Conservation (phyloP, 1,140 invertebrate species). For the Chironomus tepperi region DNA sequence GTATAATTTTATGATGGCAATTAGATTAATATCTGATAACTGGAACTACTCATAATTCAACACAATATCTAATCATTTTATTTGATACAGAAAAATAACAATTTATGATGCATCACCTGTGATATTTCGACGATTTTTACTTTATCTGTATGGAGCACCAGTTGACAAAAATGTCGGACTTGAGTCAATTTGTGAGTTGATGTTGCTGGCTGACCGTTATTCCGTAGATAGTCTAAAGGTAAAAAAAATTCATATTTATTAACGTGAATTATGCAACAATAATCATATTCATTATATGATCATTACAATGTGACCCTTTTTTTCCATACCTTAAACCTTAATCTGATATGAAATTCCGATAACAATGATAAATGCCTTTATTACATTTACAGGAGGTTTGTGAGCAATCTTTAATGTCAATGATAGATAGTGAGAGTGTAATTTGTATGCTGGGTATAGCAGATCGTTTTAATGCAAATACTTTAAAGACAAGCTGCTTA, state of each 20-base stretch:
- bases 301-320: background rate
- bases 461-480: constrained; percentile 54
- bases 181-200: constrained; percentile 54
- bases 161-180: constrained; percentile 43
- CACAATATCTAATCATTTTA: constrained; percentile 27
- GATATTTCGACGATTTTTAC: constrained; percentile 52
- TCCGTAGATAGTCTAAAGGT: constrained; percentile 38
- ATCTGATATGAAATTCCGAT: background rate
- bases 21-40: too few relatives aligned
- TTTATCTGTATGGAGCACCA: constrained; percentile 55
- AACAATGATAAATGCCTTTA: too few relatives aligned
- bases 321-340: too few relatives aligned
- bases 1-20: too few relatives aligned
- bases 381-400: constrained; percentile 44
- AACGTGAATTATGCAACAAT: background rate
- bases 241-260: background rate
- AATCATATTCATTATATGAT: background rate
- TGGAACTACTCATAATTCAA: constrained; percentile 17
- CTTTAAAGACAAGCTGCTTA: constrained; percentile 48
- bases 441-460: constrained; percentile 56
- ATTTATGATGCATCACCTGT: constrained; percentile 55
- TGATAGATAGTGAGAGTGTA: constrained; percentile 54
- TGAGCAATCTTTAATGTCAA: constrained; percentile 48
- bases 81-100: constrained; percentile 48
- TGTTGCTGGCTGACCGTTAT: constrained; percentile 48